Evolutionary conservation across 2,797 vertebrate genomes (phyloP).

Genomic region (Anguilla obscura): DNA sequence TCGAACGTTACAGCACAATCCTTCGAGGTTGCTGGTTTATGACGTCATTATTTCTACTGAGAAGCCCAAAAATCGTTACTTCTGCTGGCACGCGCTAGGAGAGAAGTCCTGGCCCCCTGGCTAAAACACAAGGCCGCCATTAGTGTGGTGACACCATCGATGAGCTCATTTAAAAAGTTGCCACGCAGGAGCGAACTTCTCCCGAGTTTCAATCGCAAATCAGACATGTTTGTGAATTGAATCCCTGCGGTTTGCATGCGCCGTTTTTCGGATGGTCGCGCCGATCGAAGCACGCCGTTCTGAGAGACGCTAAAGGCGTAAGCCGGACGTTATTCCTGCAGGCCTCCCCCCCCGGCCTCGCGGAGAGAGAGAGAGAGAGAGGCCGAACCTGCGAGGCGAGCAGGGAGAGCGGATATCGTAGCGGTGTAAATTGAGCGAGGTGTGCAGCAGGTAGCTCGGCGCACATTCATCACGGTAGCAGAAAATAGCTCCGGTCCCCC

Average conservation of each 20-base stretch:
- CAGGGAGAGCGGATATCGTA: neutral
- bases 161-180: too few relatives aligned
- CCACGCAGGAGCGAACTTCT: too few relatives aligned
- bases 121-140: too few relatives aligned
- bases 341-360: neutral
- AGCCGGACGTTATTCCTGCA: neutral
- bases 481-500: constrained; percentile 44
- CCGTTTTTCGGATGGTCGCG: neutral
- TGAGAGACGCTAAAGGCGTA: neutral
- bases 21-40: too few relatives aligned
- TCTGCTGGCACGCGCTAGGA: too few relatives aligned
- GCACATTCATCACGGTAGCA: constrained; percentile 49
- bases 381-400: constrained; percentile 27
- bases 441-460: constrained; percentile 39
- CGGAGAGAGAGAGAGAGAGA: neutral
- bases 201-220: too few relatives aligned
- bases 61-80: too few relatives aligned
- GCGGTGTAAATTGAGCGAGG: constrained; percentile 2
- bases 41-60: too few relatives aligned
- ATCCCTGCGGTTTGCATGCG: neutral
- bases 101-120: too few relatives aligned
- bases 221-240: neutral
- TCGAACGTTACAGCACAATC: too few relatives aligned
- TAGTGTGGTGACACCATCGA: too few relatives aligned
- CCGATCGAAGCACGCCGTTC: neutral